Conservation (phyloP, 2,888 invertebrate genomes). For the Agrotis exclamationis region DNA sequence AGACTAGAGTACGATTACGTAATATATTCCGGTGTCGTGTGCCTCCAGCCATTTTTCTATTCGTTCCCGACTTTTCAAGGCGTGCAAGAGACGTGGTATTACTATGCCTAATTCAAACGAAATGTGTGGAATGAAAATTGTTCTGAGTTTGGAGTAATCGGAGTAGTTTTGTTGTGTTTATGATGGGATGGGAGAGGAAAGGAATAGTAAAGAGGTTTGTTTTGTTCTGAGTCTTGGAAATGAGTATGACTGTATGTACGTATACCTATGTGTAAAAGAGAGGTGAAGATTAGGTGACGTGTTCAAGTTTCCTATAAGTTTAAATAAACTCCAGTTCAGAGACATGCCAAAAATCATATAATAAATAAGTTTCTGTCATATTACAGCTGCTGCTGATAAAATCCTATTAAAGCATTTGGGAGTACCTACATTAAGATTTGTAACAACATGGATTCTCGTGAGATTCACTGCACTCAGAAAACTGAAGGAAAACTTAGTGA, state of each 20-base stretch:
- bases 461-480: background rate
- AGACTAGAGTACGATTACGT: slow-evolving; percentile 84
- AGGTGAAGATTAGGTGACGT: background rate
- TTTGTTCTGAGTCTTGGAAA: slow-evolving; percentile 16
- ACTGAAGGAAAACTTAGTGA: background rate
- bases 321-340: too few relatives aligned
- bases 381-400: too few relatives aligned
- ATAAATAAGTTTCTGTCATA: too few relatives aligned
- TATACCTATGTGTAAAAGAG: background rate
- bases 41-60: slow-evolving; percentile 86
- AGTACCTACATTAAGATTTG: too few relatives aligned
- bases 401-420: too few relatives aligned
- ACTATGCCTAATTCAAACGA: slow-evolving; percentile 75
- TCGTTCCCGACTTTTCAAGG: slow-evolving; percentile 75
- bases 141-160: slow-evolving; percentile 61
- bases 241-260: background rate
- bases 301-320: background rate
- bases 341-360: too few relatives aligned
- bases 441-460: background rate
- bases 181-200: slow-evolving; percentile 44
- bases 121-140: slow-evolving; percentile 70
- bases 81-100: slow-evolving; percentile 75
- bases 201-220: slow-evolving; percentile 29
- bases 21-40: slow-evolving; percentile 88
- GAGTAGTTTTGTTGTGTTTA: slow-evolving; percentile 54